Base-by-base conservation (phyloP, 2,888 invertebrate genomes). In the Nephrotoma guestfalica region DNA sequence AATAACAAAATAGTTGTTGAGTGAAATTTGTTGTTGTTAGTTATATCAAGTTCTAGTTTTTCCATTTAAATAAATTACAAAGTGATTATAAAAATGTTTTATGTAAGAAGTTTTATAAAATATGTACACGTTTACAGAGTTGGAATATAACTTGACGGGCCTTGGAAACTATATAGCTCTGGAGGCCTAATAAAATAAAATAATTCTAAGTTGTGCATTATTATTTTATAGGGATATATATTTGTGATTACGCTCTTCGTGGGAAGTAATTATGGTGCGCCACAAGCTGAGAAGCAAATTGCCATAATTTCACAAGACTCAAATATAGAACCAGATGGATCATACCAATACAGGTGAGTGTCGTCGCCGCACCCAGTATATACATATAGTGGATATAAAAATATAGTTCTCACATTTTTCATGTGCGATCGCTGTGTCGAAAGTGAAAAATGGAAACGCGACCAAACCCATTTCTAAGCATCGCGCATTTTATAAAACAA, bases 261-360 rank as follows among this genome's bases (percentile, higher is more conserved):
- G 40, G 90, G 92, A 86, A 89, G 93, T 87, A 93, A 92, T 42
- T 89, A 90, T 83, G 91, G 91, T 86, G 92, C 92, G n/a, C 94
- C 95, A 40, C 95, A 94, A 89, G 92, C 91, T 42, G 93, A 93
- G 42, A 93, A 93, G 89, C 93, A 93, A 86, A 92, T 93, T 89
- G 94, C 94, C 87, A 96, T 95, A 88, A 90, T 95, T 87, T 94
- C 94, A 88, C 95, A 95, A 90, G 94, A 94, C 87, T 95, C 94
- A 87, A 95, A 95, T 89, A 94, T 94, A 88, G 94, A 94, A 89
- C 94, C 94, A 1, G 95, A 95, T 90, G 95, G 95, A 87, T 93
- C 94, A 57, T 95, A 95, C 89, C 93, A 93, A 90, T 95, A 94
- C 92, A 94, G 94, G 95, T 95, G 91, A 91, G 89, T 89, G 87